phyloP scores from a whole-genome alignment of 2,113 vertebrate genomes.

The Lampris incognitus region DNA sequence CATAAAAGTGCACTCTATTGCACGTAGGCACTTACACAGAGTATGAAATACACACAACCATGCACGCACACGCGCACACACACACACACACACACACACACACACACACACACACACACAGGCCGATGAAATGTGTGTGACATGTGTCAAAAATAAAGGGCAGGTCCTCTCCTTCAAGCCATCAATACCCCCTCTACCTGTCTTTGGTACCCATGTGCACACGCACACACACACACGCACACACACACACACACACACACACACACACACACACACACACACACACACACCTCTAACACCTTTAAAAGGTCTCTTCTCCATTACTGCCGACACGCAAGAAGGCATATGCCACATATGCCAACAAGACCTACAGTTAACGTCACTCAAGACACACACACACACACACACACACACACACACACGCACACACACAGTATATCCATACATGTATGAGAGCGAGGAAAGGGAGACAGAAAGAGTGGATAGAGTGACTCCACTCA shows the following conservation, averaged over 20 bases:
- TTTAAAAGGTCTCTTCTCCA: conserved; percentile 57
- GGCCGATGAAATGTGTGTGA: conserved; percentile 4
- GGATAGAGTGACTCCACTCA: no score
- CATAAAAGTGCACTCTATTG: background rate
- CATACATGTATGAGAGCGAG: background rate
- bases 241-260: conserved; percentile 8
- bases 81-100: conserved; percentile 4
- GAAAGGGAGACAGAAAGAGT: background rate
- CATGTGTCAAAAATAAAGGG: background rate
- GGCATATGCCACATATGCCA: conserved; percentile 64
- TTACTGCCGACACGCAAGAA: conserved; percentile 56
- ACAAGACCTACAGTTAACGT: conserved; percentile 49
- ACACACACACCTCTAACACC: conserved; percentile 32
- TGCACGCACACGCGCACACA: background rate
- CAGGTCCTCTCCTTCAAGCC: background rate
- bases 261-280: conserved; percentile 29
- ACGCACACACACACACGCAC: background rate
- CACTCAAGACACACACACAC: conserved; percentile 54
- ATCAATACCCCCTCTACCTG: background rate
- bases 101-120: background rate
- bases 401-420: conserved; percentile 11
- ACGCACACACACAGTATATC: background rate
- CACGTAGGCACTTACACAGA: no score
- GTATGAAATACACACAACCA: background rate
- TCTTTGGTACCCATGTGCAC: background rate